phyloP scores from a whole-genome alignment of 2,113 vertebrate genomes.

The Triplophysa tibetana region DNA sequence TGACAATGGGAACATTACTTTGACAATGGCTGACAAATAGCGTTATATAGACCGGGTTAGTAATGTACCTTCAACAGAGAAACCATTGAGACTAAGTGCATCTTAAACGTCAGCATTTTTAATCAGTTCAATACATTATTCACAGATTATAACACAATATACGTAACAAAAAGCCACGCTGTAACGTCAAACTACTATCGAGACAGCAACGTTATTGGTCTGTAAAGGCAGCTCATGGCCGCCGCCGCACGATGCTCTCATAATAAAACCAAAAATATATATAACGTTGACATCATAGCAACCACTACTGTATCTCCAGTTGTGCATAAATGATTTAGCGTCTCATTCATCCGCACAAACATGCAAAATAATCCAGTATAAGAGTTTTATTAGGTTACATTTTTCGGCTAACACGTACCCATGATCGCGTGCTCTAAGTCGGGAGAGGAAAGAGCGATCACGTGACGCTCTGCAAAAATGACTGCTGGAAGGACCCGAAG shows the following conservation, averaged over 20 bases:
- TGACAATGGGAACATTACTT: no score
- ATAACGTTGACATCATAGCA: not conserved
- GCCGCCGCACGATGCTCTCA: not conserved
- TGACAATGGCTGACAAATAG: no score
- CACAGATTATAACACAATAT: no score
- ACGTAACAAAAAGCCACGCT: no score
- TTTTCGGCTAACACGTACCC: constrained; percentile 65
- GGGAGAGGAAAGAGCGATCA: constrained; percentile 75
- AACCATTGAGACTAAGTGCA: no score
- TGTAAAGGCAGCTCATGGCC: constrained; percentile 9
- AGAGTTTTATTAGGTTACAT: rapidly evolving
- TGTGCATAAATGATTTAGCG: not conserved
- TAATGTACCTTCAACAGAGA: no score
- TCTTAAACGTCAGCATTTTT: no score
- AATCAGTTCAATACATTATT: no score
- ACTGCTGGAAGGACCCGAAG: constrained; percentile 58
- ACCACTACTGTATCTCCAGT: not conserved
- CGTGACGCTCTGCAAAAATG: constrained; percentile 72
- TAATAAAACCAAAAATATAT: not conserved
- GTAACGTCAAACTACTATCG: not conserved
- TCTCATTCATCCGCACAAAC: rapidly evolving
- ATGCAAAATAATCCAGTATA: rapidly evolving
- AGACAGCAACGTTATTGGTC: not conserved
- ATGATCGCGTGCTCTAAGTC: constrained; percentile 71
- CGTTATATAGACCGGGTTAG: no score